Evolutionary conservation across 2,888 invertebrate genomes (phyloP).

Genomic region (Mystacides longicornis): DNA sequence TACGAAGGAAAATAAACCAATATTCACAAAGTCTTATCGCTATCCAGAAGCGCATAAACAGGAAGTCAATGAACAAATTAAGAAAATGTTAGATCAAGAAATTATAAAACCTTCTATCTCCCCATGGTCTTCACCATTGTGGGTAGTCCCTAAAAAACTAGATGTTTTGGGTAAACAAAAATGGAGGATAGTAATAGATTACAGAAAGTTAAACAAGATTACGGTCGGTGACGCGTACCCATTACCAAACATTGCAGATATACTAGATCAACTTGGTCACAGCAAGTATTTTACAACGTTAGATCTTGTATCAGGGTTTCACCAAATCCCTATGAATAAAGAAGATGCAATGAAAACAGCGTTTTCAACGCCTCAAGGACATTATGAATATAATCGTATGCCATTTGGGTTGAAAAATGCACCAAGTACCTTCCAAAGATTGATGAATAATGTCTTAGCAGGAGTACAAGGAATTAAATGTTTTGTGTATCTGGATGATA

Average conservation of each 20-base stretch:
- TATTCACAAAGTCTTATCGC: conserved; percentile 28
- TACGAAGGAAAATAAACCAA: conserved; percentile 25
- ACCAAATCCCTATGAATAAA: not conserved
- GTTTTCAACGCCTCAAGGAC: not conserved
- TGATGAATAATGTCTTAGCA: not conserved
- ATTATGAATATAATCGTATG: not conserved
- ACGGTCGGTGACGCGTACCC: conserved; percentile 8
- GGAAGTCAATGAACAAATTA: conserved; percentile 29
- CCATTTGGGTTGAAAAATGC: conserved; percentile 5
- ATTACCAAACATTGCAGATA: conserved; percentile 8
- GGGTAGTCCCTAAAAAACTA: conserved; percentile 23
- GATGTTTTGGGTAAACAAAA: conserved; percentile 4
- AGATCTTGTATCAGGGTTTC: conserved; percentile 3
- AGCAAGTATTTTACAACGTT: conserved; percentile 3
- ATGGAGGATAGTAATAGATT: conserved; percentile 7
- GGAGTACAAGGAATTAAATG: conserved; percentile 4
- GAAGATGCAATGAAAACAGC: conserved; percentile 5
- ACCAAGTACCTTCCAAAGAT: conserved; percentile 1
- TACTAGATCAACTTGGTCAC: conserved; percentile 8
- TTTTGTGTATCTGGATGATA: conserved; percentile 6
- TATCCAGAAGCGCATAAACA: conserved; percentile 29
- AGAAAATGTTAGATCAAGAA: conserved; percentile 27
- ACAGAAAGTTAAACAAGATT: conserved; percentile 5
- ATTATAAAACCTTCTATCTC: conserved; percentile 28
- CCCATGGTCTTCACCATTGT: conserved; percentile 20